A percentile compares a stretch with the other conserved stretches of the same genome.
Evolutionary conservation across 64 coral and sea anemone genomes (phyloP).

Genomic region (Montipora foliosa): DNA sequence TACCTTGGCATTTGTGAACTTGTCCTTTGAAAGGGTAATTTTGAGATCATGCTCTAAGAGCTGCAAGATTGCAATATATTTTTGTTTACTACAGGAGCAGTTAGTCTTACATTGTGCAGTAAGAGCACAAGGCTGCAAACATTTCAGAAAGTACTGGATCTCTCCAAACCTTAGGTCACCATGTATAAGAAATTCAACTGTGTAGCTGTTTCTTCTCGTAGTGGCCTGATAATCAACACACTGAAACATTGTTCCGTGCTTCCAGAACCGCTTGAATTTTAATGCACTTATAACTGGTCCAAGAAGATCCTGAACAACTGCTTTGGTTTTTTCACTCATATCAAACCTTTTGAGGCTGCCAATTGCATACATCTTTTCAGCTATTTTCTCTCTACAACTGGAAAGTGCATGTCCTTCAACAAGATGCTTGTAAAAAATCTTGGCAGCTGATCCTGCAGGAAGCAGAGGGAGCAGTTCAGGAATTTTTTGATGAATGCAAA

Average conservation of each 20-base stretch:
- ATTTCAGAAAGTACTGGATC: slow-evolving; percentile 25
- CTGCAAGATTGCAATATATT: slow-evolving; percentile 7
- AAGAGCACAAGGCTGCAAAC: slow-evolving; percentile 59
- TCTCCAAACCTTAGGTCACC: slow-evolving; percentile 24
- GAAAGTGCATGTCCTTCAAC: slow-evolving; percentile 7
- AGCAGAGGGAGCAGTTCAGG: slow-evolving; percentile 16
- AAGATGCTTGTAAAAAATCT: not conserved
- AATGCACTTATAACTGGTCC: not conserved
- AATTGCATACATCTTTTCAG: too few relatives aligned
- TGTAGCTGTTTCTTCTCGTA: slow-evolving; percentile 57
- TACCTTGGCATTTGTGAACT: slow-evolving; percentile 52
- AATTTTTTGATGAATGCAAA: slow-evolving; percentile 11
- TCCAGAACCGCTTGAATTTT: slow-evolving; percentile 44
- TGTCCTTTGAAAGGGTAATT: slow-evolving; percentile 12
- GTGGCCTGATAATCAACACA: slow-evolving; percentile 40
- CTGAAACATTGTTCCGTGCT: slow-evolving; percentile 55
- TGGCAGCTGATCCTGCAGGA: not conserved
- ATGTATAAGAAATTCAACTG: slow-evolving; percentile 42
- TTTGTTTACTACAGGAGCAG: too few relatives aligned
- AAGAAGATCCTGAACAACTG: too few relatives aligned
- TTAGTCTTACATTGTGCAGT: not conserved
- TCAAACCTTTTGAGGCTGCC: too few relatives aligned
- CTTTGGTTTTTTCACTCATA: too few relatives aligned
- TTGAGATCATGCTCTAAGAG: not conserved
- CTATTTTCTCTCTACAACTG: too few relatives aligned